Evolutionary conservation across 2,888 invertebrate genomes (phyloP), one percentile per base, ranked within the genome.

Genomic region (Corythucha ciliata): DNA sequence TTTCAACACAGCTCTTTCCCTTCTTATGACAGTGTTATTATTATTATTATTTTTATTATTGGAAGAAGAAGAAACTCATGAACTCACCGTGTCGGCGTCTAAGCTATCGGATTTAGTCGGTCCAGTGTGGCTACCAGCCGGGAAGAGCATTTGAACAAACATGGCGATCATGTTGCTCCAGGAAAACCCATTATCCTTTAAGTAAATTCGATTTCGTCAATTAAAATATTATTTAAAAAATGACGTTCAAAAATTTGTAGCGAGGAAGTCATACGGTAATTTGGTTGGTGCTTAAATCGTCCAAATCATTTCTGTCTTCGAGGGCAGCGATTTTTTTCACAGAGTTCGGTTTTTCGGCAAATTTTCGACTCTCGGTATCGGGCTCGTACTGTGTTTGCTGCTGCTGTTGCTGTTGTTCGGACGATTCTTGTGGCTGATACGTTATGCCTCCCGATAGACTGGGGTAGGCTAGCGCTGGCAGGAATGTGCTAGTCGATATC

Each of bases 141-240:
- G 72, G 70, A 90, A 81, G 64, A 91, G 74, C 82, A 90, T 83
- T 69, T 88, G 88, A 80, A 90, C 83, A 57, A 90, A 72, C 75
- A 85, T 83, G 52, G 81, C 81, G 62, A 91, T 71, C 77, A 91
- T 80, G 68, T 84, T 88, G 42, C 86, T 81, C 89, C 89, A 90
- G 18, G 88, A 85, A 68, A 89, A 90, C 49, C 86, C 85, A 44
- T 76, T 72, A 34, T 59, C 61, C 60, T 59, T 27, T n/a, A 14
- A 36, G 44, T 24, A 4, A 20, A 41, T n/a, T n/a, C n/a, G n/a
- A n/a, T n/a, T n/a, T n/a, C n/a, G n/a, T n/a, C n/a, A n/a, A n/a
- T n/a, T n/a, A n/a, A n/a, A 29, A 29, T 29, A 29, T 10, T 29
- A 29, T 29, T 29, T 29, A 29, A 29, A n/a, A 16, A 40, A 40